A percentile compares a stretch with the other conserved stretches of the same genome.
Conservation (phyloP, 2,888 invertebrate species). For the Cremastinae sp. region DNA sequence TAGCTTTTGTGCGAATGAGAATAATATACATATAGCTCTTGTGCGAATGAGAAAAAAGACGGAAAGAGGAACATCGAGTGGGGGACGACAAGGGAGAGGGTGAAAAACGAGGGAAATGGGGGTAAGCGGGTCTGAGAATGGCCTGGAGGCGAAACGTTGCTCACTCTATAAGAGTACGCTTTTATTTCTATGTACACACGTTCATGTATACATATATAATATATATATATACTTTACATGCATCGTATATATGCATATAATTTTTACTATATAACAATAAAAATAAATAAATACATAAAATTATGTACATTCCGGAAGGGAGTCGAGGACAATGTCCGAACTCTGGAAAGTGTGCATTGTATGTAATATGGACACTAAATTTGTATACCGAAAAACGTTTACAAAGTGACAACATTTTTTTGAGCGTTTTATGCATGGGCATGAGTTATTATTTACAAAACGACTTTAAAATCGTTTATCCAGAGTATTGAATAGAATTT, state of each 20-base stretch:
- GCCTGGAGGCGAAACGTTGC: constrained; percentile 29
- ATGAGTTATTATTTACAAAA: too few relatives aligned
- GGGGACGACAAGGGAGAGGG: constrained; percentile 30
- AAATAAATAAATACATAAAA: constrained; percentile 17
- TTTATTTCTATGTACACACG: not conserved
- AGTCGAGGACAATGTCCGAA: too few relatives aligned
- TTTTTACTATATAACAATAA: too few relatives aligned
- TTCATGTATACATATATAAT: not conserved
- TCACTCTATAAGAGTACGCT: not conserved
- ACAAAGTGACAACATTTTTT: too few relatives aligned
- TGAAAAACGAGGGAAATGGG: constrained; percentile 58
- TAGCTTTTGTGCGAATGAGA: constrained; percentile 1
- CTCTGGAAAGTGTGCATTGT: too few relatives aligned
- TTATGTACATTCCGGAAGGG: constrained; percentile 20
- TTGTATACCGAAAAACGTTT: too few relatives aligned
- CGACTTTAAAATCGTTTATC: too few relatives aligned
- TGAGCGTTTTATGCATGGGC: too few relatives aligned
- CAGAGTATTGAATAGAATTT: too few relatives aligned
- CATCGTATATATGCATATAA: constrained; percentile 8
- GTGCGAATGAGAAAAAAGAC: constrained; percentile 29
- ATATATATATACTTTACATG: too few relatives aligned
- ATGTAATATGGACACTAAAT: too few relatives aligned
- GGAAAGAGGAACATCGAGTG: constrained; percentile 25
- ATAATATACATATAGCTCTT: constrained; percentile 5
- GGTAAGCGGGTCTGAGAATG: constrained; percentile 53